Evolutionary conservation across 2,888 invertebrate genomes (phyloP), one percentile per base, ranked within the genome.

Genomic region (Pterostichus madidus): DNA sequence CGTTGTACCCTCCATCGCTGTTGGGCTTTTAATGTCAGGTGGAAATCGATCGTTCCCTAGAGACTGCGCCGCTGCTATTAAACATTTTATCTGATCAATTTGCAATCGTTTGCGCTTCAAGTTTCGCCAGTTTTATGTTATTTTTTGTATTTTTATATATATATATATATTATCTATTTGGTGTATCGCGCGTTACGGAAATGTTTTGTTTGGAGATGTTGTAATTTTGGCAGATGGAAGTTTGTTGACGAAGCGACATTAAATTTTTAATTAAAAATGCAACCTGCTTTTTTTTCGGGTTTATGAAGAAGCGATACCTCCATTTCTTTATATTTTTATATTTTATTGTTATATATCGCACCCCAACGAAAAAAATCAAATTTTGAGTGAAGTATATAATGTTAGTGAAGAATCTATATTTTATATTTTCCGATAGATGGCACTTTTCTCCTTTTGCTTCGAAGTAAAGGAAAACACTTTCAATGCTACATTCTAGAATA

Each of bases 41-140:
- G 77, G 56, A 77, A 77, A 77, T 77, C 77, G 56, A 77, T 77
- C 53, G 77, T 3, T 11, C 77, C 56, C 77, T 6, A 59, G 77
- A 11, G 77, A 15, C 15, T 44, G 35, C 35, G 56, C 0, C 77
- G 35, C 10, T 53, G 77, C 39, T 77, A 77, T 77, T 77, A 77
- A 77, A 77, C 77, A 77, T 77, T 77, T 77, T 77, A 77, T 77
- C 77, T 77, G 77, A 77, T 77, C 56, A 77, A 39, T 77, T 77
- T 24, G 24, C 24, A 24, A 24, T 24, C 39, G 75, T 75, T 52
- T 49, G 17, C 49, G 52, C 75, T 75, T 75, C 75, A 44, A 52
- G 75, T 75, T 75, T 49, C 39, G 2, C 73, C 49, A 75, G 31
- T 46, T 75, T 75, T 75, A 49, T 35, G 3, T 6, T 3, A 46